Evolutionary conservation across 2,113 vertebrate species (phyloP), one percentile per base, ranked within the genome.

Genomic region (Circaetus gallicus): DNA sequence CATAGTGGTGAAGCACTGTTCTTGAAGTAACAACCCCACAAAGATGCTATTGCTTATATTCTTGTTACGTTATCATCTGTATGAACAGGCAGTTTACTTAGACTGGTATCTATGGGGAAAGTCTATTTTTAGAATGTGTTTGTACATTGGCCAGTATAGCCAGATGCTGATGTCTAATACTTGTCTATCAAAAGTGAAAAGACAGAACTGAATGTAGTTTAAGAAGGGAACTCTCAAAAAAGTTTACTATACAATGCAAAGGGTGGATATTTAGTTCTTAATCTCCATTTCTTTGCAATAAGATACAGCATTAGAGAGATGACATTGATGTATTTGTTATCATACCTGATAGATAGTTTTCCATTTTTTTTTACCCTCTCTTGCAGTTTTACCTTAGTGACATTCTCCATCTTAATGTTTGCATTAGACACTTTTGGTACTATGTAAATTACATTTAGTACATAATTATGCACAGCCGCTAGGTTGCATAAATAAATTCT

Each of bases 401-500:
- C 22, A 31, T 71, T 86, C 56, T 94, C 82, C 50, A 38, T 93
- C 74, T 77, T 77, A 65, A 90, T 36, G 62, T 55, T 90, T 88
- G 26, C 67, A 67, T 81, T 72, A 80, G 71, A 9, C n/a, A 77
- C n/a, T 53, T 93, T 71, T 73, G 53, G 49, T 91, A 18, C 62
- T 74, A 67, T 86, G 69, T 82, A 96, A 96, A 93, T 95, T 90
- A 70, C 19, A 38, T 85, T 79, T 82, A 82, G 32, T 61, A 36
- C 31, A 10, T 88, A 90, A 95, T 93, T 96, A 90, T 53, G 73
- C 74, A 69, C 66, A 79, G 71, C 53, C 24, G 0, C 45, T 11
- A 55, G 49, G 74, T 55, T 82, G 67, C 90, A 86, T 93, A 95
- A 94, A 82, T 82, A 96, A 93, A 90, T 93, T 80, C 74, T 82